phyloP scores from a whole-genome alignment of 2,797 vertebrate genomes.

The Cephalopachus bancanus region DNA sequence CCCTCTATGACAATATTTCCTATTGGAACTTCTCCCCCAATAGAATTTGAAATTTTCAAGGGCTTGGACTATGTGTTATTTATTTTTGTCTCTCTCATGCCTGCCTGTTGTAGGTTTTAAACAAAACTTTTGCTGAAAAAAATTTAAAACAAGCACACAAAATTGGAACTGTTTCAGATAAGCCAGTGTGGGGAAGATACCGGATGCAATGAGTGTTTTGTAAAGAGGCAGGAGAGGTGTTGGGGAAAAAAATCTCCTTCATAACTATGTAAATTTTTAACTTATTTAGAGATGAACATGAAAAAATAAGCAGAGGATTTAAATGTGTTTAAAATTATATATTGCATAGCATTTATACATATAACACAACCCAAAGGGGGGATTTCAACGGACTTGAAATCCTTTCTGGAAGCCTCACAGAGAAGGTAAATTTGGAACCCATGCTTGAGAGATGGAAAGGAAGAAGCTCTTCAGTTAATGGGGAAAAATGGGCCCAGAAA shows the following conservation, averaged over 20 bases:
- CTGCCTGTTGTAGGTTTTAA: neutral
- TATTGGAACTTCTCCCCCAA: neutral
- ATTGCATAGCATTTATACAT: neutral
- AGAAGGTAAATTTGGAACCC: neutral
- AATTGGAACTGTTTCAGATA: neutral
- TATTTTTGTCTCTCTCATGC: neutral
- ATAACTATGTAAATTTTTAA: neutral
- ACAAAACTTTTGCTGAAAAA: neutral
- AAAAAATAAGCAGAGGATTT: neutral
- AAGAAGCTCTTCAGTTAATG: neutral
- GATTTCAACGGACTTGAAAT: neutral
- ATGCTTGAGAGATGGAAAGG: neutral
- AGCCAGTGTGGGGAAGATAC: neutral
- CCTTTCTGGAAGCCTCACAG: neutral
- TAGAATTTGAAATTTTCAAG: neutral
- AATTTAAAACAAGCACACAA: conserved; percentile 10
- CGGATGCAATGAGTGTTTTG: neutral
- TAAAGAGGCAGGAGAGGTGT: neutral
- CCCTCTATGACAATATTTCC: neutral
- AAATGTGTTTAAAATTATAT: neutral
- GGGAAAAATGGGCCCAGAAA: neutral
- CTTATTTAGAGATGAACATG: neutral
- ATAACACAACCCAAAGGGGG: neutral
- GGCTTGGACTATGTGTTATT: neutral
- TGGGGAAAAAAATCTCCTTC: neutral